Evolutionary conservation across 2,113 vertebrate genomes (phyloP).

Genomic region (Pomatorhinus ruficollis): DNA sequence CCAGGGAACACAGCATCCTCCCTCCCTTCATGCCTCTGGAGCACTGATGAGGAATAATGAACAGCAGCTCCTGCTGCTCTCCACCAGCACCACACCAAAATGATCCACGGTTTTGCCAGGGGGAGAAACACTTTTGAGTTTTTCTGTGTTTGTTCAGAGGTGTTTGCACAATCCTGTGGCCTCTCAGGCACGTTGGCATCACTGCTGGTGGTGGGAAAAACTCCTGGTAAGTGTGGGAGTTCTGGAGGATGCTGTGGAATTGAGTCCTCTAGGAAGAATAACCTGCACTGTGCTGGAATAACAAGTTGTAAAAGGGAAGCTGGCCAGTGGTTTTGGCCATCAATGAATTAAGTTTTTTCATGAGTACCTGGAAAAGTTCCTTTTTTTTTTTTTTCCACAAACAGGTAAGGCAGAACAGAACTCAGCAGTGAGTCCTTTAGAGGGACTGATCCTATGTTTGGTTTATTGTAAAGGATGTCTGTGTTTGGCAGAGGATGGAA

Average conservation of each 20-base stretch:
- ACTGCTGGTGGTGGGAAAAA: background rate
- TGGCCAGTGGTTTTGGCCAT: background rate
- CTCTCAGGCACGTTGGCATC: background rate
- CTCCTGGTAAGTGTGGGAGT: background rate
- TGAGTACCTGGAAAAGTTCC: background rate
- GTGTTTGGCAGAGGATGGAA: background rate
- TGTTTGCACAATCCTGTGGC: fast-evolving
- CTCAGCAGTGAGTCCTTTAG: background rate
- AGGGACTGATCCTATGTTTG: background rate
- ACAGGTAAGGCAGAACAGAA: conserved; percentile 11
- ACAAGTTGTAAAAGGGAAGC: background rate
- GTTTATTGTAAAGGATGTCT: background rate
- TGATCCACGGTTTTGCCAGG: background rate
- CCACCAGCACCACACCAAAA: background rate
- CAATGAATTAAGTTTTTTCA: background rate
- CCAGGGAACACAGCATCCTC: conserved; percentile 33
- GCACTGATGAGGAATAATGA: background rate
- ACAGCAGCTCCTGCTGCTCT: background rate
- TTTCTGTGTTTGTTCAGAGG: background rate
- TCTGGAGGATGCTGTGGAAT: background rate
- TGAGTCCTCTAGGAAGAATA: background rate
- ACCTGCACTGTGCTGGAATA: background rate
- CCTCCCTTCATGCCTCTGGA: background rate
- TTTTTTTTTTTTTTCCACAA: background rate
- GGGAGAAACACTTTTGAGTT: background rate